These are phyloP conservation scores for Caerostris extrusa DNA, from an alignment of 1,140 invertebrate species.

Conservation along the genomic window DNA sequence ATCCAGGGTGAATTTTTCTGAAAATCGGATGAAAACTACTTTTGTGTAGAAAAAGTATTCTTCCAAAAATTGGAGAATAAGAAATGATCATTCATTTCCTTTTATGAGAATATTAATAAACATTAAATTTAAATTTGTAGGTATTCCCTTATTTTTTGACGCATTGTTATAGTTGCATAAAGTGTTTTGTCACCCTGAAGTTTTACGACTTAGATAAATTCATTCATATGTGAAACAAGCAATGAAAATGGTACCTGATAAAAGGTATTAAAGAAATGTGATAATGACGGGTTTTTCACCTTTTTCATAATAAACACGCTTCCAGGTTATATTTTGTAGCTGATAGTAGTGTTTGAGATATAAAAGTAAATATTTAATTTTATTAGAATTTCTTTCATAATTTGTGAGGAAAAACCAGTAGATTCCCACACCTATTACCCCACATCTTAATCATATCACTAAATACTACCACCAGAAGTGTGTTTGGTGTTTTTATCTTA, in stretches of 20 bases:
- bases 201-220: slow-evolving; percentile 60
- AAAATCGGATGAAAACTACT: no score
- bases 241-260: slow-evolving; percentile 1
- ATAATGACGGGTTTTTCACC: slow-evolving; percentile 52
- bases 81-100: no score
- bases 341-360: slow-evolving; percentile 27
- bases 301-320: background rate
- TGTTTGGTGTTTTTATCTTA: no score
- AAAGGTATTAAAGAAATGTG: slow-evolving; percentile 48
- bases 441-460: no score
- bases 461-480: no score
- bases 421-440: background rate
- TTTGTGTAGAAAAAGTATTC: no score
- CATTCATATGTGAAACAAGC: slow-evolving; percentile 44
- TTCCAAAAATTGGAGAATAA: no score
- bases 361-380: background rate
- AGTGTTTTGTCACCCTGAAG: slow-evolving; percentile 5
- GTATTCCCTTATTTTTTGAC: slow-evolving; percentile 5
- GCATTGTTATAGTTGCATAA: slow-evolving; percentile 37
- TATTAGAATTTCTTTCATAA: background rate
- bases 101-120: no score
- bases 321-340: background rate
- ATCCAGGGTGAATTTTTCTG: no score
- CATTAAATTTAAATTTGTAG: slow-evolving; percentile 14
- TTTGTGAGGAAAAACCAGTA: slow-evolving; percentile 17